Evolutionary conservation across 2,797 vertebrate genomes (phyloP), one percentile per base, ranked within the genome.

Genomic region (Pygocentrus nattereri): DNA sequence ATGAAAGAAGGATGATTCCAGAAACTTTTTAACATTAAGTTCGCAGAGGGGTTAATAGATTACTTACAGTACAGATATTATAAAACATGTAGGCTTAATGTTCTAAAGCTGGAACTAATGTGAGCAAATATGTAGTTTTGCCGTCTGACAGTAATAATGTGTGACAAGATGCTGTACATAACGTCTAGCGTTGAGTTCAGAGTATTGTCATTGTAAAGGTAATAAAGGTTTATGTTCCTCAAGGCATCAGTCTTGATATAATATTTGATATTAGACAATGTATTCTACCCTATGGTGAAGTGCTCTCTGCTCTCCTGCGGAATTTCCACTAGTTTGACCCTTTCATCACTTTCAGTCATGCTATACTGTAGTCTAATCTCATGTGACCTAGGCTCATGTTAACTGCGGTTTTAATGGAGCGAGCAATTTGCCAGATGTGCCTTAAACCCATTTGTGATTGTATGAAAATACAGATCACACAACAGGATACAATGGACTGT

Each of bases 141-240:
- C 27, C 21, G 61, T 5, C 52, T 0, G 58, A 72, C 31, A 72
- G n/a, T 0, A 41, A 38, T 34, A 44, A 64, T 30, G 49, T 56
- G 27, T 70, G 65, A 30, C 38, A 31, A 65, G 44, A 82, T 44
- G 27, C 62, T 38, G 41, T 77, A 72, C 58, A 82, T 77, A 64
- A 64, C n/a, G 5, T 27, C 56, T 52, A 70, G 41, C 31, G 49
- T 76, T 38, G 44, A 76, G 23, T 64, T 30, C 56, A 52, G 73
- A 81, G 31, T 54, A 54, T 34, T 71, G 69, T 73, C 76, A 47
- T 44, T 74, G 69, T 68, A 61, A 68, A 78, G 81, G 81, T 82
- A 82, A 82, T 83, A 75, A 83, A 83, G 81, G 19, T 78, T 70
- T 54, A 38, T 38, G 38, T 65, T 49, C 74, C 74, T 64, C 19